phyloP scores from a whole-genome alignment of 2,113 vertebrate species.

The Fukomys damarensis region DNA sequence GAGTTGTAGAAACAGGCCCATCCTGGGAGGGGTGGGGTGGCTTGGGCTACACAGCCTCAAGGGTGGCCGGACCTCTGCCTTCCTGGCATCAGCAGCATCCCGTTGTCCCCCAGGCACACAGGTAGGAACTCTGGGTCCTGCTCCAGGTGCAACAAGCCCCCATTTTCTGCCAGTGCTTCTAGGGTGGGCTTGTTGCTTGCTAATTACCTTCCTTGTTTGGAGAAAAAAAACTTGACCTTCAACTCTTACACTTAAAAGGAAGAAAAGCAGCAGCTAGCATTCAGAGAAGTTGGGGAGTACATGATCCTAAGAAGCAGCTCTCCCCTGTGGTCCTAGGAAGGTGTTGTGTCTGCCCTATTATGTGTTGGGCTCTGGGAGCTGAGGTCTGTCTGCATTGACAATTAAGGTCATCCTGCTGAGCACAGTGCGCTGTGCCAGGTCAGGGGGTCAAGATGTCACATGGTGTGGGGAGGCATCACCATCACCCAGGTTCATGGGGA shows the following conservation, averaged over 20 bases:
- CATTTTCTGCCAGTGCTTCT: too few relatives aligned
- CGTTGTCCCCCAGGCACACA: not conserved
- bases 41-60: not conserved
- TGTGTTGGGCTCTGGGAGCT: not conserved
- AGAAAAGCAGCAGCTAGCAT: not conserved
- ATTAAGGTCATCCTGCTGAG: not conserved
- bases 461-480: accelerated
- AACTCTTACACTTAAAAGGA: not conserved
- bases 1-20: not conserved
- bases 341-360: accelerated
- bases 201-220: accelerated
- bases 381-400: too few relatives aligned
- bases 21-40: not conserved
- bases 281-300: not conserved
- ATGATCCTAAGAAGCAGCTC: not conserved
- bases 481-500: not conserved
- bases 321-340: accelerated
- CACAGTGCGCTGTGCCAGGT: not conserved
- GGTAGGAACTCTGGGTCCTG: not conserved
- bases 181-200: not conserved
- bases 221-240: not conserved
- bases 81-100: not conserved
- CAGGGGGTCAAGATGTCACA: not conserved
- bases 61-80: not conserved
- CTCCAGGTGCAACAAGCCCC: too few relatives aligned